phyloP scores from a whole-genome alignment of 2,113 vertebrate genomes.

The Potamarius usumacintae region DNA sequence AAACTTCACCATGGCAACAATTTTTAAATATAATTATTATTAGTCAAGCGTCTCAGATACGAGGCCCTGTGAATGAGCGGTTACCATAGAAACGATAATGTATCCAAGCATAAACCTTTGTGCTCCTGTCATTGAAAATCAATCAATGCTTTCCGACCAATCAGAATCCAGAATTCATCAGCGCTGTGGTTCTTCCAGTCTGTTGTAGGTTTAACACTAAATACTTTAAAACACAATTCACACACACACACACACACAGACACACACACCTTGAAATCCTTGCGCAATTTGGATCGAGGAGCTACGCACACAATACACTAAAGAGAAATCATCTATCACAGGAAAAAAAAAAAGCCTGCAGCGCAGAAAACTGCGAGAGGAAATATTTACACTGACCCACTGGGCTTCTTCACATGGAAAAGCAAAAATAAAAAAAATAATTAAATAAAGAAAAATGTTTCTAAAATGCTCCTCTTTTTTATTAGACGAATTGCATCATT shows the following conservation, averaged over 20 bases:
- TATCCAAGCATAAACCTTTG: too few relatives aligned
- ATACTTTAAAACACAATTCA: constrained; percentile 8
- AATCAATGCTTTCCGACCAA: neutral
- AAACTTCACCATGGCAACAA: neutral
- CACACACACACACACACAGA: constrained; percentile 38
- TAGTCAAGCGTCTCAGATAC: neutral
- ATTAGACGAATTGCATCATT: constrained; percentile 99
- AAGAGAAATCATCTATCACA: constrained; percentile 77
- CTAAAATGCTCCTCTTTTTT: constrained; percentile 80
- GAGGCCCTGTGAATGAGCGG: neutral
- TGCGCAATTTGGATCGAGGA: constrained; percentile 63
- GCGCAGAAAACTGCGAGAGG: constrained; percentile 64
- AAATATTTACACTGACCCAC: constrained; percentile 82
- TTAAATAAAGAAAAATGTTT: constrained; percentile 51
- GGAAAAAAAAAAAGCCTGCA: constrained; percentile 70
- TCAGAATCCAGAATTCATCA: neutral
- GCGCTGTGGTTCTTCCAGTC: neutral
- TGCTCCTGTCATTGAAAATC: neutral
- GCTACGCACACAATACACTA: constrained; percentile 66
- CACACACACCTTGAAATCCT: neutral
- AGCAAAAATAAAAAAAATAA: constrained; percentile 68
- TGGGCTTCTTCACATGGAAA: constrained; percentile 74
- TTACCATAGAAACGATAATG: neutral
- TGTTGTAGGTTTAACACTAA: neutral
- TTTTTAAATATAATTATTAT: neutral